A percentile compares a stretch with the other conserved stretches of the same genome.
phyloP scores from a whole-genome alignment of 1,140 invertebrate species.

The Aphaenogaster ashmeadi region DNA sequence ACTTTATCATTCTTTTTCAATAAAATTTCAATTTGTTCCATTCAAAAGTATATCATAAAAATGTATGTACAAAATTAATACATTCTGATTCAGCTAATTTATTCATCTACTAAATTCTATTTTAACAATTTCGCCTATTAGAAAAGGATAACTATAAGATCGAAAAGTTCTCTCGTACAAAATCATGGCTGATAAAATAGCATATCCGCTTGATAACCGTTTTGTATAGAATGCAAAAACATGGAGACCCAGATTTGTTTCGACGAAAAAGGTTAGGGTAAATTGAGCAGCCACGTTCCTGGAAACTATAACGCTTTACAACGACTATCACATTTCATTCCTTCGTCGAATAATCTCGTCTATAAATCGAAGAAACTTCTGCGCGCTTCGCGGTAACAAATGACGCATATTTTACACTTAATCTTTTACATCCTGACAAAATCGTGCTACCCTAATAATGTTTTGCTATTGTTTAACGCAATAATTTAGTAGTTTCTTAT shows the following conservation, averaged over 20 bases:
- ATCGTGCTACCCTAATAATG: neutral
- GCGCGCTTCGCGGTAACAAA: neutral
- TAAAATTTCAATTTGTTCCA: slow-evolving; percentile 17
- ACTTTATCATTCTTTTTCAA: neutral
- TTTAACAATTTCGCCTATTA: neutral
- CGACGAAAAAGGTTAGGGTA: slow-evolving; percentile 1
- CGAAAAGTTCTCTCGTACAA: neutral
- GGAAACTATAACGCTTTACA: slow-evolving; percentile 28
- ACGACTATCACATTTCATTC: slow-evolving; percentile 25
- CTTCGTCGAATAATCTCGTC: slow-evolving; percentile 25
- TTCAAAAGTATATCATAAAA: neutral
- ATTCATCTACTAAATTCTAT: neutral
- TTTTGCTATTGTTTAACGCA: neutral
- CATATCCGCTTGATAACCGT: neutral
- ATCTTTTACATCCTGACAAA: neutral
- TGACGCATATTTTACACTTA: neutral
- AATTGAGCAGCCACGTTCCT: slow-evolving; percentile 16
- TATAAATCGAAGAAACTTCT: slow-evolving; percentile 22
- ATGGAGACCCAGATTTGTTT: slow-evolving; percentile 11
- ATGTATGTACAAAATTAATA: slow-evolving; percentile 10
- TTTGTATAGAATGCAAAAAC: neutral
- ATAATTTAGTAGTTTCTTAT: neutral
- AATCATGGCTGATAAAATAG: neutral
- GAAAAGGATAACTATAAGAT: neutral
- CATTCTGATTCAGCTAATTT: neutral